Base-by-base conservation (phyloP, 2,113 vertebrate genomes). In the Ranitomeya variabilis region DNA sequence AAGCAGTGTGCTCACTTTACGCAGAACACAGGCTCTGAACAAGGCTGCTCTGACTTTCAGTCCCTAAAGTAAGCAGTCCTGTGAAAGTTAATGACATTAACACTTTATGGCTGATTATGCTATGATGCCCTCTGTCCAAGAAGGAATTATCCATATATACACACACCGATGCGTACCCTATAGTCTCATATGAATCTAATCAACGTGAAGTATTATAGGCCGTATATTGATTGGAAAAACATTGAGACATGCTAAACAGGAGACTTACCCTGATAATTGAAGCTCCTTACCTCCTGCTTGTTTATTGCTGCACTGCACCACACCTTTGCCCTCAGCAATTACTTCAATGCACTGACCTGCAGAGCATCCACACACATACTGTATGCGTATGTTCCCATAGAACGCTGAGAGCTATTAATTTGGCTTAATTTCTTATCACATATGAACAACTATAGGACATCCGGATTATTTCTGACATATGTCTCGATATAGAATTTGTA, bases 1-100 rank as follows among this genome's bases (percentile, higher is more conserved):
- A 91, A 91, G 90, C 92, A 91, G 88, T 76, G 71, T 64, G 1
- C 89, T 89, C 77, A 84, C 87, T 91, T 91, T 92, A 89, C 86
- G 82, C 83, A 89, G 54, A 80, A 90, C 87, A 83, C 66, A 73
- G 71, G 82, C 90, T 51, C 10, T 83, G 55, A 64, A 91, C 90
- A 91, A 90, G 1, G 14, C 73, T 59, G 81, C 82, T 3, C 79
- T 85, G 13, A 93, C 86, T 89, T 78, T 86, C 21, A 71, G 57
- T 87, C 64, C 67, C 60, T 91, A 86, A 91, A 92, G 90, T 89
- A 31, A 84, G 66, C 66, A 74, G 81, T 89, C 87, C 80, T 78
- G 60, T 60, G 87, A 84, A 89, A 89, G 71, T 89, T 83, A 83
- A 89, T 84, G 62, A 9, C 73, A 83, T 78, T 89, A 83, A 84